Conservation (phyloP, 2,888 invertebrate species). For the Blastobasis adustella region DNA sequence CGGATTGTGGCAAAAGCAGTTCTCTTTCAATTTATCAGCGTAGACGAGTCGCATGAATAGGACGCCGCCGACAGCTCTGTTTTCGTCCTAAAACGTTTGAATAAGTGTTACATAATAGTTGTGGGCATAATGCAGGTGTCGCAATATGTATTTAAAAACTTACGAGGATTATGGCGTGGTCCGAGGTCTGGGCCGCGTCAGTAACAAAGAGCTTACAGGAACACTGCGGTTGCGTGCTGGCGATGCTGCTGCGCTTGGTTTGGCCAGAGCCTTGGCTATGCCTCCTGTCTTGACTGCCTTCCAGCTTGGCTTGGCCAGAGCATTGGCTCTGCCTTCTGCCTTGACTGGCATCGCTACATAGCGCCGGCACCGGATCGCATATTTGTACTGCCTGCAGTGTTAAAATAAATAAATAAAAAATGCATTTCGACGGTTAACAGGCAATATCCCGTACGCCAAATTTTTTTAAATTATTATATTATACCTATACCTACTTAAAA, state of each 20-base stretch:
- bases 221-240: not conserved
- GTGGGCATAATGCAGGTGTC: not conserved
- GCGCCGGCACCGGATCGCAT: too few relatives aligned
- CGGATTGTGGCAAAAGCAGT: not conserved
- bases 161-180: slow-evolving; percentile 44
- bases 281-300: too few relatives aligned
- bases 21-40: slow-evolving; percentile 31
- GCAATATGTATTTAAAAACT: slow-evolving; percentile 17
- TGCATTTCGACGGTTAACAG: too few relatives aligned
- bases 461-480: too few relatives aligned
- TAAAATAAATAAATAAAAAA: too few relatives aligned
- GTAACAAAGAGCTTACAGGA: not conserved
- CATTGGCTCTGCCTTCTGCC: too few relatives aligned
- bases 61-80: slow-evolving; percentile 14
- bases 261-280: not conserved
- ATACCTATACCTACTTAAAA: too few relatives aligned
- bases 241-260: not conserved
- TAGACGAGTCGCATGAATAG: slow-evolving; percentile 44
- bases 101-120: not conserved
- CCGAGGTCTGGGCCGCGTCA: slow-evolving; percentile 41
- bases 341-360: too few relatives aligned
- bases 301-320: too few relatives aligned
- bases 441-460: too few relatives aligned
- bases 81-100: slow-evolving; percentile 28
- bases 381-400: too few relatives aligned